A percentile compares a stretch with the other conserved stretches of the same genome.
Conservation (phyloP, 1,140 invertebrate genomes). For the Cyclina sinensis region DNA sequence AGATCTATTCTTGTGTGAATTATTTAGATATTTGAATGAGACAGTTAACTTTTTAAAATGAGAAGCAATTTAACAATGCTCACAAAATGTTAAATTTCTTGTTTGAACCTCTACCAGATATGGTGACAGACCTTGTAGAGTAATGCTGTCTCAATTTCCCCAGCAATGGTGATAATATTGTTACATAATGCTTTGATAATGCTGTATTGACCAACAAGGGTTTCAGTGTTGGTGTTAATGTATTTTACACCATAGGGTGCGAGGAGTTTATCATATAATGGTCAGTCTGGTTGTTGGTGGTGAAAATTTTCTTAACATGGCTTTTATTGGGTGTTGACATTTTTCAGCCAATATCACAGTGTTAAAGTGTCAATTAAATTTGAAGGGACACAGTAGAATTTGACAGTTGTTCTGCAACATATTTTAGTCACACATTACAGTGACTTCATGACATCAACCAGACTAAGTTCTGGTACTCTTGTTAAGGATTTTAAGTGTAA, state of each 20-base stretch:
- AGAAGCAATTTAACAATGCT: too few species aligned
- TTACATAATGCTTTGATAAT: not conserved
- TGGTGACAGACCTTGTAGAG: not conserved
- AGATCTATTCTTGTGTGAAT: too few species aligned
- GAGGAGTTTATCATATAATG: conserved; percentile 18
- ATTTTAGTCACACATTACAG: too few species aligned
- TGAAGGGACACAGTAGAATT: too few species aligned
- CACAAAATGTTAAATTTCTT: too few species aligned
- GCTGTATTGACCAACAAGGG: not conserved
- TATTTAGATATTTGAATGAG: too few species aligned
- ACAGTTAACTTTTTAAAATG: too few species aligned
- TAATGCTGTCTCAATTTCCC: not conserved
- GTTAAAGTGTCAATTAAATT: too few species aligned
- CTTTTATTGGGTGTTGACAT: conserved; percentile 38
- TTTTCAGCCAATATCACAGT: not conserved
- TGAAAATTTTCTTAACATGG: not conserved
- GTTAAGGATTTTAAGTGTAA: too few species aligned
- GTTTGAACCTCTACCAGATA: too few species aligned
- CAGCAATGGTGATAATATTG: not conserved
- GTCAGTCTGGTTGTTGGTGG: not conserved
- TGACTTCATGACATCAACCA: too few species aligned
- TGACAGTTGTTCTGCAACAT: not conserved
- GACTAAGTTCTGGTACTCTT: too few species aligned
- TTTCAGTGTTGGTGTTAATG: conserved; percentile 12
- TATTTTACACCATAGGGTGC: conserved; percentile 25